Evolutionary conservation across 2,113 vertebrate species (phyloP), one percentile per base, ranked within the genome.

Genomic region (Apistogramma diplotaenia): DNA sequence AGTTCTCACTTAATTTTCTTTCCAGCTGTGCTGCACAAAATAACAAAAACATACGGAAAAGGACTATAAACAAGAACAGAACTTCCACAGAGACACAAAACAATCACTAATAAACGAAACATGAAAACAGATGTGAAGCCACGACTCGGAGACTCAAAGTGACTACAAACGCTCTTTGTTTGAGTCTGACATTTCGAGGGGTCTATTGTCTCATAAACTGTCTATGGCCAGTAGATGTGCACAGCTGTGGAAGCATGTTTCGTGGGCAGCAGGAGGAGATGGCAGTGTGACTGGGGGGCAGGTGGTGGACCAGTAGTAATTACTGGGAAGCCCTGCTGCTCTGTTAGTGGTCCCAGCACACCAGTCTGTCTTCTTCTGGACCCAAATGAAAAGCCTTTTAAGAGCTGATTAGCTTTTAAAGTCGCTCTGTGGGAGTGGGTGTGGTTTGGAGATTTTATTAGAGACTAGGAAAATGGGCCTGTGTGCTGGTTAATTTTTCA

Each of bases 301-400:
- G 93, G 85, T 92, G 91, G 85, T 89, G 46, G 11, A 43, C 80
- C 75, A 76, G 49, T 89, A 88, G 83, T 86, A 75, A 92, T 90
- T 35, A 19, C 56, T 84, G 70, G 85, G 51, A 73, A 90, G 60
- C 33, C 43, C 79, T 54, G 83, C 84, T 85, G 88, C 86, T 85
- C 90, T 83, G 87, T 79, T 89, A 86, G 89, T 65, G 78, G 90
- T 91, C 90, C 89, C 56, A 83, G 15, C 53, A 37, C 85, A 86
- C 73, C 92, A 92, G 90, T 94, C 94, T 93, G 92, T 94, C 93
- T 89, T 85, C 76, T 43, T 72, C 43, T 74, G 12, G 43, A 0
- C 72, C 75, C 8, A 82, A 94, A 94, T 96, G 88, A 93, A 95
- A 93, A 92, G 89, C 87, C 81, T 84, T 94, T 94, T 76, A 94